A percentile compares a stretch with the other conserved stretches of the same genome.
These are phyloP conservation scores for Drosophila paulistorum DNA, from an alignment of 1,140 invertebrate species.

Conservation along the genomic window DNA sequence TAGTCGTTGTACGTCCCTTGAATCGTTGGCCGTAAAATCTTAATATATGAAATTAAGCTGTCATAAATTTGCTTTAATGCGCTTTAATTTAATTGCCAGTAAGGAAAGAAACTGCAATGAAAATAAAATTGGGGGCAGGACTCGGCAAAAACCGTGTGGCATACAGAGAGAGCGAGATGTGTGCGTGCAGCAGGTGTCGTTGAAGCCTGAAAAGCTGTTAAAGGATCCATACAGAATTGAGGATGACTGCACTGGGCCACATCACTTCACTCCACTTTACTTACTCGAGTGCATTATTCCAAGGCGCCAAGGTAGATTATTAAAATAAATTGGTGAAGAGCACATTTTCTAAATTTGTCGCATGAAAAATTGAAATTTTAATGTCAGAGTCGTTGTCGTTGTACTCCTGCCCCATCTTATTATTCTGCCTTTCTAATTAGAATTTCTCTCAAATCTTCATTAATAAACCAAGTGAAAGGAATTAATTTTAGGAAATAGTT, in stretches of 20 bases:
- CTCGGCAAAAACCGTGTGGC: constrained; percentile 1
- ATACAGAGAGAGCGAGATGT: neutral
- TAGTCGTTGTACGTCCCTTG: constrained; percentile 27
- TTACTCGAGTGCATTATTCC: constrained; percentile 51
- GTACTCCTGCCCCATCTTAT: neutral
- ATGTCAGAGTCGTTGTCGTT: constrained; percentile 21
- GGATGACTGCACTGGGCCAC: constrained; percentile 8
- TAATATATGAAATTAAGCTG: constrained; percentile 82
- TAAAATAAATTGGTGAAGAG: constrained; percentile 59
- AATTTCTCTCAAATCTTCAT: constrained; percentile 69
- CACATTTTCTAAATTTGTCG: constrained; percentile 51
- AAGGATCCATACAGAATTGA: constrained; percentile 25
- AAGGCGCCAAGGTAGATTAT: constrained; percentile 57
- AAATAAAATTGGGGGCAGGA: constrained; percentile 54
- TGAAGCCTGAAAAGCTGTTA: constrained; percentile 43
- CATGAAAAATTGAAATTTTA: constrained; percentile 64
- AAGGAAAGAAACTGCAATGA: constrained; percentile 63
- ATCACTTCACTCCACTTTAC: constrained; percentile 3
- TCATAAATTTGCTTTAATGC: constrained; percentile 79
- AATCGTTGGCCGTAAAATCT: constrained; percentile 67
- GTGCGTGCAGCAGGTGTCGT: constrained; percentile 52
- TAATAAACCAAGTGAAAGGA: constrained; percentile 64
- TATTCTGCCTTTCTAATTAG: constrained; percentile 64
- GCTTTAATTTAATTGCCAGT: constrained; percentile 80
- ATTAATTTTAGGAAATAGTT: constrained; percentile 76